Evolutionary conservation across 2,113 vertebrate species (phyloP).

Genomic region (Chinchilla lanigera): DNA sequence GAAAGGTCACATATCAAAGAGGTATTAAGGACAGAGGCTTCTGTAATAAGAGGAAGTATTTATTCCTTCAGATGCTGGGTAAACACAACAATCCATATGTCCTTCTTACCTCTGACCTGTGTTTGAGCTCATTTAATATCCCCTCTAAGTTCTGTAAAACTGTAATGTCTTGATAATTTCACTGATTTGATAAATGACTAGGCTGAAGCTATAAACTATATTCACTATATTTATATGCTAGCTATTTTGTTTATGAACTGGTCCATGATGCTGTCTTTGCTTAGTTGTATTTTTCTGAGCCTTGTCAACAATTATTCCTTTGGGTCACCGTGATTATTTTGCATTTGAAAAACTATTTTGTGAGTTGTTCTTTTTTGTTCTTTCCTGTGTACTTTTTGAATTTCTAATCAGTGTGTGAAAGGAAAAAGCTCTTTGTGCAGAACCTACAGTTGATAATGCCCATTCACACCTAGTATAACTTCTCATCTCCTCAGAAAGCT

Average conservation of each 20-base stretch:
- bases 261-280: background rate
- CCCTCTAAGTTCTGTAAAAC: background rate
- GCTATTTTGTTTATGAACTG: background rate
- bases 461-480: background rate
- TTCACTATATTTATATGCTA: background rate
- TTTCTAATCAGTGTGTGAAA: background rate
- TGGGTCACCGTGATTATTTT: background rate
- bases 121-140: conserved; percentile 2
- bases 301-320: background rate
- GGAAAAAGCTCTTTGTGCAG: background rate
- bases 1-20: conserved; percentile 5
- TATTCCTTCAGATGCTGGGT: background rate
- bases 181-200: background rate
- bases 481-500: background rate
- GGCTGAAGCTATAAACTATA: background rate
- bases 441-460: background rate
- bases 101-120: background rate
- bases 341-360: background rate
- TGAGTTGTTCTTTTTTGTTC: background rate
- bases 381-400: background rate
- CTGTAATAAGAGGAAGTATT: background rate
- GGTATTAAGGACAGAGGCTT: background rate
- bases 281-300: background rate
- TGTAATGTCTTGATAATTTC: background rate
- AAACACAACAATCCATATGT: background rate